Evolutionary conservation across 2,113 vertebrate species (phyloP).

Genomic region (Colistium nudipinnis): DNA sequence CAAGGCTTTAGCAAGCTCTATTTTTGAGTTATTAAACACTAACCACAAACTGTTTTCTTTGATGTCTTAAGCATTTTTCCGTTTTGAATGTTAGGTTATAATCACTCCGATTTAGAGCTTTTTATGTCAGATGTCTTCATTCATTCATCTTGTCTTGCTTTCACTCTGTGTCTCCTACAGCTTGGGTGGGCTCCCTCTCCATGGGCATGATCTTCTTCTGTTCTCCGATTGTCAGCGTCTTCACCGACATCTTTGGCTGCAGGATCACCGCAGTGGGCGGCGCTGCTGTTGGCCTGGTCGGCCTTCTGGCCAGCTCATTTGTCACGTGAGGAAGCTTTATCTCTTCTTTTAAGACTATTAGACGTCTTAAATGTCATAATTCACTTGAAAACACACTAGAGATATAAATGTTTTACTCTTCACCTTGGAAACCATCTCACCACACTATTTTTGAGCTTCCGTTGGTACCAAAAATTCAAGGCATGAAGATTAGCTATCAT

Average conservation of each 20-base stretch:
- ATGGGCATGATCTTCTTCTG: constrained; percentile 99
- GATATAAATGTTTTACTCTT: no score
- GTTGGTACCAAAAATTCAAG: no score
- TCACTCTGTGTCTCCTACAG: constrained; percentile 77
- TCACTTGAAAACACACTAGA: no score
- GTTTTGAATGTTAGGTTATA: not conserved
- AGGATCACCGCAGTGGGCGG: constrained; percentile 88
- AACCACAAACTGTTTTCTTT: not conserved
- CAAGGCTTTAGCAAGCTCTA: not conserved
- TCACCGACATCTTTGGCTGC: constrained; percentile 93
- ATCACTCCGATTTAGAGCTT: not conserved
- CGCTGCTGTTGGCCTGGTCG: constrained; percentile 88
- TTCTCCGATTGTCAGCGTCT: constrained; percentile 94
- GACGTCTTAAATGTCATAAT: no score
- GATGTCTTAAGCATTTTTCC: not conserved
- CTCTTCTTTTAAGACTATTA: no score
- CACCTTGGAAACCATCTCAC: no score
- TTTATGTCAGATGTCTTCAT: not conserved
- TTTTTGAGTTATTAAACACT: not conserved
- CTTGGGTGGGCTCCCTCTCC: constrained; percentile 93
- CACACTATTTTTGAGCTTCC: no score
- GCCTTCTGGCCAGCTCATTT: constrained; percentile 94
- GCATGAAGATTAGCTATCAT: no score
- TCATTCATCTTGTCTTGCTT: constrained; percentile 7
- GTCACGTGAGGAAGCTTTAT: constrained; percentile 88